phyloP scores from a whole-genome alignment of 2,888 invertebrate species.

The Zygogramma bicolorata region DNA sequence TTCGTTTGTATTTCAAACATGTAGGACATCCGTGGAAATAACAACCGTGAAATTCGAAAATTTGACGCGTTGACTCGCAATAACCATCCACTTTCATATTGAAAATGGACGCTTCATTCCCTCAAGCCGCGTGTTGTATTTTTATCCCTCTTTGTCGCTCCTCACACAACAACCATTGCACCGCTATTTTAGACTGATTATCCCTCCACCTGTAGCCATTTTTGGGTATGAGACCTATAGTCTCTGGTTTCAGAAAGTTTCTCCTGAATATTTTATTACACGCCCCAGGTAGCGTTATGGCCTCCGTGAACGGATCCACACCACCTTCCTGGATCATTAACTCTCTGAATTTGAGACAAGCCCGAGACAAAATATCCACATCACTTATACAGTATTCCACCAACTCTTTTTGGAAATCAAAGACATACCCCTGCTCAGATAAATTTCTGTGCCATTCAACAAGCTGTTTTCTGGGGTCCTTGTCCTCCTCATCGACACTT shows the following conservation, averaged over 20 bases:
- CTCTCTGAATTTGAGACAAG: not conserved
- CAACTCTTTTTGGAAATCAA: not conserved
- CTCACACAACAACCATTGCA: slow-evolving; percentile 6
- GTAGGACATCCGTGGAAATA: too few relatives aligned
- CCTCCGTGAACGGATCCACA: slow-evolving; percentile 46
- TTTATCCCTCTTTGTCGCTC: not conserved
- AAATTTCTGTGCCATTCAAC: not conserved
- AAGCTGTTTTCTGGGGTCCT: not conserved
- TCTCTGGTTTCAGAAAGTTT: slow-evolving; percentile 47
- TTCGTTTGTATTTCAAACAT: too few relatives aligned
- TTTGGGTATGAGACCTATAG: slow-evolving; percentile 48
- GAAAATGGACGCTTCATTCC: not conserved
- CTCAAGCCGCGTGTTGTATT: not conserved
- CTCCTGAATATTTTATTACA: slow-evolving; percentile 47
- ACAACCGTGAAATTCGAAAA: not conserved
- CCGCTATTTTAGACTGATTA: slow-evolving; percentile 2
- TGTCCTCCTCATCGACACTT: not conserved
- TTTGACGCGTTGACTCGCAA: not conserved
- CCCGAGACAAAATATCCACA: not conserved
- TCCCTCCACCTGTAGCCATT: not conserved
- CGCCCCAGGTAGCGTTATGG: slow-evolving; percentile 45
- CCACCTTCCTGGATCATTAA: not conserved
- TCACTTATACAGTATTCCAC: not conserved
- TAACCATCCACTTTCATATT: slow-evolving; percentile 2
- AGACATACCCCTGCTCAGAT: not conserved